Base-by-base conservation (phyloP, 2,888 invertebrate species). In the Heliconius aoede region DNA sequence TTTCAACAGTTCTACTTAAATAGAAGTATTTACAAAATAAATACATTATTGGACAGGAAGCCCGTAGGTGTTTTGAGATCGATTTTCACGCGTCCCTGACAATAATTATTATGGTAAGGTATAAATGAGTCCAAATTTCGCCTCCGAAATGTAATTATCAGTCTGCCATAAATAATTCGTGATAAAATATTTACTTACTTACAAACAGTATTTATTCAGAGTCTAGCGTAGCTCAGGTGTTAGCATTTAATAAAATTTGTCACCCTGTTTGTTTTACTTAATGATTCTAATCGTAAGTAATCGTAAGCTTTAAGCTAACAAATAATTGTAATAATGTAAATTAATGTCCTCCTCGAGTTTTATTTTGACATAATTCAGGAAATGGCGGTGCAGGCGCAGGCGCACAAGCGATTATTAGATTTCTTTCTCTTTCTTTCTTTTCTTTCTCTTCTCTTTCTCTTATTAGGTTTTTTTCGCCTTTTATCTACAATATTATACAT, bases 161-260 rank as follows among this genome's bases (percentile, higher is more conserved):
- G 51, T 1, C n/a, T 51, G 21, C 13, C 32, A 13, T 36, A 36
- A 64, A 64, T 36, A 13, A 26, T 7, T 15, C 64, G 64, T 64
- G 36, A 36, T 55, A 55, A 36, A 64, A 15, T 71, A 69, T 75
- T 71, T 51, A 75, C n/a, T 75, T n/a, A 36, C 15, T 71, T 46
- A 11, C 24, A 46, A 61, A 62, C 40, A 71, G 62, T 72, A 64
- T 72, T 72, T 72, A 58, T 76, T 72, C 51, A 60, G 46, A 62
- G 30, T 40, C 58, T 26, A 64, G 62, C 64, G 64, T 55, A 62
- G 71, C 36, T 76, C 55, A 71, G 36, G 28, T 75, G 75, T 75
- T 75, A 75, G 75, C 71, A 30, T 76, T 76, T 76, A 76, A 76
- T 76, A 72, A 65, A 71, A 65, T 58, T 72, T 76, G 71, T 72